phyloP scores from a whole-genome alignment of 2,888 invertebrate genomes.

The Gandaritis pyraliata region DNA sequence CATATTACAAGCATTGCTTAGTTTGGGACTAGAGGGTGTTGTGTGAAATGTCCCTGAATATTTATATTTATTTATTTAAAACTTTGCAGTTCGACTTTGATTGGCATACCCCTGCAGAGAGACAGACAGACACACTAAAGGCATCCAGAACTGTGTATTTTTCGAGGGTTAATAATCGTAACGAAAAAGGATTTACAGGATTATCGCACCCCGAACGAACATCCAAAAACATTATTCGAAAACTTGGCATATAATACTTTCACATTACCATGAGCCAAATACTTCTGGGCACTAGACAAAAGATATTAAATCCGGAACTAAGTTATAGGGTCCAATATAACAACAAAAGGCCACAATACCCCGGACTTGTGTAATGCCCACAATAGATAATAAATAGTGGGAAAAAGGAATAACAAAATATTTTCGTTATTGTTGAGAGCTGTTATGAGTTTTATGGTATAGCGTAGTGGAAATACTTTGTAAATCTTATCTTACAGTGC shows the following conservation, averaged over 20 bases:
- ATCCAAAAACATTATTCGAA: constrained; percentile 5
- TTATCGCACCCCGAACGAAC: neutral
- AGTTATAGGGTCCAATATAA: constrained; percentile 74
- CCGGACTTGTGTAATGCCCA: constrained; percentile 40
- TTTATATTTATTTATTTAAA: no score
- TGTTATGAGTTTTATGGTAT: constrained; percentile 27
- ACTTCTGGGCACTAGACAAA: constrained; percentile 44
- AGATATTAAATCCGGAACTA: constrained; percentile 59
- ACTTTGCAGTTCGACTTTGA: no score
- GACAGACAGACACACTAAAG: no score
- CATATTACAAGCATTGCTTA: no score
- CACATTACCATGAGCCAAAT: constrained; percentile 12
- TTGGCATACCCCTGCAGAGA: no score
- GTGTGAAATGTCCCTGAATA: no score
- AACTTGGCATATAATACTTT: constrained; percentile 12
- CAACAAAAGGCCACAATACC: constrained; percentile 67
- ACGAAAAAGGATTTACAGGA: neutral
- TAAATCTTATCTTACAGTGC: neutral
- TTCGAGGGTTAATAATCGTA: neutral
- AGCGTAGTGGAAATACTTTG: constrained; percentile 5
- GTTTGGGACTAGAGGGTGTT: no score
- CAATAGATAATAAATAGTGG: constrained; percentile 67
- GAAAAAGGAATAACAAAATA: constrained; percentile 38
- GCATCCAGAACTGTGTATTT: no score
- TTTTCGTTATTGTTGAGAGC: constrained; percentile 38